Percentiles rank a stretch among this genome's conserved stretches.
Conservation (phyloP, 2,888 invertebrate species). For the Liopterus haemorrhoidalis region DNA sequence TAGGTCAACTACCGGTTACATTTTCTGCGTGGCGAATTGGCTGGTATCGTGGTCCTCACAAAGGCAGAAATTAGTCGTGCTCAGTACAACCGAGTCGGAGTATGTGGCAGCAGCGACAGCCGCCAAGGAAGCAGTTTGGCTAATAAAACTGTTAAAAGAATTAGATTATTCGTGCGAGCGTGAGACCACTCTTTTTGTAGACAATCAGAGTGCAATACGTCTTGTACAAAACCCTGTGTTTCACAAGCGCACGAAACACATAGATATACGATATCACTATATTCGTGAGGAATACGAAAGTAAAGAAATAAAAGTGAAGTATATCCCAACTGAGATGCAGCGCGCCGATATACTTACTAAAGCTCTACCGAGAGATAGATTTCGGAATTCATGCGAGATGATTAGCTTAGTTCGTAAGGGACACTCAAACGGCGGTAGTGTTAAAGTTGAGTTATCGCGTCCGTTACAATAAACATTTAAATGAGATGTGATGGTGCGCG, state of each 20-base stretch:
- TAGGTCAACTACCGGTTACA: slow-evolving; percentile 26
- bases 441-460: too few relatives aligned
- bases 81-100: slow-evolving; percentile 35
- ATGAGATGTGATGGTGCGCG: too few relatives aligned
- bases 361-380: too few relatives aligned
- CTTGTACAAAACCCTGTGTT: slow-evolving; percentile 8
- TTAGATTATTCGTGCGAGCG: not conserved
- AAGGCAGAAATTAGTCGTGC: slow-evolving; percentile 30
- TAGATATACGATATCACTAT: slow-evolving; percentile 7
- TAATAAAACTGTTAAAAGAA: slow-evolving; percentile 12
- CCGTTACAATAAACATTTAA: too few relatives aligned
- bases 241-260: slow-evolving; percentile 12
- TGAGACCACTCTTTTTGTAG: not conserved
- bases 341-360: too few relatives aligned
- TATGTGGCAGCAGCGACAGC: slow-evolving; percentile 32
- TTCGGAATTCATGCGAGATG: too few relatives aligned
- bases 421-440: too few relatives aligned
- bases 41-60: slow-evolving; percentile 34
- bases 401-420: too few relatives aligned
- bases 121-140: slow-evolving; percentile 29
- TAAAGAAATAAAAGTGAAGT: too few relatives aligned
- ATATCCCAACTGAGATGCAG: too few relatives aligned
- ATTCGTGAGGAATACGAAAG: too few relatives aligned
- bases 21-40: slow-evolving; percentile 28
- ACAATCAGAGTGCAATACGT: slow-evolving; percentile 15